Base-by-base conservation (phyloP, 2,113 vertebrate species). In the Casuarius casuarius region DNA sequence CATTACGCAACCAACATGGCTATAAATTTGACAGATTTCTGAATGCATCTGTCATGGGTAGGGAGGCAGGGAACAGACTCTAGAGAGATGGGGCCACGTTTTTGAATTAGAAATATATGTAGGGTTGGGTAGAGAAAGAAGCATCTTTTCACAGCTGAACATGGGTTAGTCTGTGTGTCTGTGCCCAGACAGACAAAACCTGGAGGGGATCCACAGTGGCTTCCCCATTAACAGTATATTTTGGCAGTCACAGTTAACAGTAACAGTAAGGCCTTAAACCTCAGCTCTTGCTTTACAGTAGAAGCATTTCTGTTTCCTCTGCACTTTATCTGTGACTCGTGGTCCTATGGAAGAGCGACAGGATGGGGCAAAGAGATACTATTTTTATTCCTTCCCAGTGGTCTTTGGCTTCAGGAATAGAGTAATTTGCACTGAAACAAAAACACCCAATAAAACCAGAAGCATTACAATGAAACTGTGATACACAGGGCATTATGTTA, bases 301-400 rank as follows among this genome's bases (percentile, higher is more conserved):
- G 92, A 94, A 87, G 21, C 22, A 86, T 94, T 92, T 79, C 31
- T 15, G 9, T 75, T 62, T 84, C 46, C 38, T 80, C 29, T 61
- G 61, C 84, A 75, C 13, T 5, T 48, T 61, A 61, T 19, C 22
- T 76, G 28, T 44, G 20, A 91, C 67, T 74, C 31, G 42, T 13
- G 66, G 40, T 22, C 19, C 67, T 61, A 67, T 7, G 2, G 5
- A 90, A 63, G 29, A 93, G 20, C 7, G 29, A 89, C 20, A 51
- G 28, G 33, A 40, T 7, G 18, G 22, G 19, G 40, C 26, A 81
- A 51, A 77, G 29, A 42, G 42, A 33, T 38, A 16, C 1, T 26
- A 0, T 40, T 92, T 90, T 49, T 33, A 56, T 72, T 84, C 16
- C 14, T 78, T 54, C 31, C 4, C n/a, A 59, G 54, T 0, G 1